A percentile compares a stretch with the other conserved stretches of the same genome.
Evolutionary conservation across 2,888 invertebrate genomes (phyloP).

Genomic region (Nyleta sp.): DNA sequence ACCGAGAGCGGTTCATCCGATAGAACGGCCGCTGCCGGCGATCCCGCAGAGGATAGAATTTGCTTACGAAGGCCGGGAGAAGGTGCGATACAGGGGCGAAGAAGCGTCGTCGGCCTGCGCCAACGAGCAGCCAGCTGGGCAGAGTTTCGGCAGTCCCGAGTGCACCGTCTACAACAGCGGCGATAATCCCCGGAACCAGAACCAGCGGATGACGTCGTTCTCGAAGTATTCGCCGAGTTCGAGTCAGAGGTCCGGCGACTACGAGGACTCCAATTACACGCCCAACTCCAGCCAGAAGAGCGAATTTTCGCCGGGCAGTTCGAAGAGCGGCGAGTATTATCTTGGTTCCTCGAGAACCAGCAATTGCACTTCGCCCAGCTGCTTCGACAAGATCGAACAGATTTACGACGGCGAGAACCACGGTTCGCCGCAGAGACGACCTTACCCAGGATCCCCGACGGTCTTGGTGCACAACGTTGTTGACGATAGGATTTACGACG

Average conservation of each 20-base stretch:
- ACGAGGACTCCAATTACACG: conserved; percentile 78
- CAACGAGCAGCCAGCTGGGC: conserved; percentile 34
- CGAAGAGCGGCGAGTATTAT: conserved; percentile 79
- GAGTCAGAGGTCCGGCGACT: conserved; percentile 78
- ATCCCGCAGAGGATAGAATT: conserved; percentile 76
- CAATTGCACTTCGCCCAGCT: conserved; percentile 58
- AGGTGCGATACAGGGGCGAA: conserved; percentile 44
- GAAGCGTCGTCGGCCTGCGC: conserved; percentile 16
- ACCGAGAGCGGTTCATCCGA: conserved; percentile 76
- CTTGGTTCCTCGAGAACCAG: conserved; percentile 67
- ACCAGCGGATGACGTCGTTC: conserved; percentile 71
- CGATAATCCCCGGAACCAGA: conserved; percentile 68
- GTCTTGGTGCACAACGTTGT: conserved; percentile 66
- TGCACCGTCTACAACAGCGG: conserved; percentile 64
- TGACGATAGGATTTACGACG: conserved; percentile 74
- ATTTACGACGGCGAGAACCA: conserved; percentile 70
- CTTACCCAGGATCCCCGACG: conserved; percentile 68
- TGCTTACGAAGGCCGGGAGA: conserved; percentile 73
- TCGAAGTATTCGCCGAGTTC: conserved; percentile 77
- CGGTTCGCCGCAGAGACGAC: conserved; percentile 28
- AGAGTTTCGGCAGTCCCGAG: conserved; percentile 68
- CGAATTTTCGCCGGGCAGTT: conserved; percentile 78
- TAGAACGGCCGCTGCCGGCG: conserved; percentile 78
- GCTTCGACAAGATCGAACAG: conserved; percentile 68
- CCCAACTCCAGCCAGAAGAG: conserved; percentile 80